Base-by-base conservation (phyloP, 2,113 vertebrate genomes). In the Epinephelus lanceolatus region DNA sequence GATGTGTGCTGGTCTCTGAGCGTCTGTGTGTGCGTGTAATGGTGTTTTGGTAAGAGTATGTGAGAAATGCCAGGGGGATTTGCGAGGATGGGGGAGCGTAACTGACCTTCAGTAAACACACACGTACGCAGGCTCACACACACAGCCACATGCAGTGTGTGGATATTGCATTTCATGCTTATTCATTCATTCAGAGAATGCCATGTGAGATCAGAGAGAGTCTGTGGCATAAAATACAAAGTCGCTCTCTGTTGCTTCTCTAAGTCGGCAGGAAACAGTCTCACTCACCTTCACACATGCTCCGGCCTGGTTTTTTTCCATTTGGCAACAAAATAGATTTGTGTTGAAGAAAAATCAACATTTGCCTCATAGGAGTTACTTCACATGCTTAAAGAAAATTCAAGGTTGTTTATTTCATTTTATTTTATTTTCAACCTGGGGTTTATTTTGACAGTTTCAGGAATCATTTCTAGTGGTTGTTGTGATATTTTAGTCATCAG, bases 21-120 rank as follows among this genome's bases (percentile, higher is more conserved):
- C 61, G 67, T 74, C 33, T 78, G 68, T 65, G 70, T 68, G 13
- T 61, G 66, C 9, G 21, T 81, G 75, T 79, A 82, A 81, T 84
- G 75, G 77, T 85, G 65, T 87, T 81, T 83, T 80, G 81, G 68
- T 80, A 25, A 23, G 80, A 62, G 61, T 56, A 23, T 75, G 71
- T 69, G 66, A 71, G 76, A 68, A 78, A 65, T 65, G 78, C 86
- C 59, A 65, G 59, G 42, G 74, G 88, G 81, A 88, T 89, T 88
- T 90, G 68, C 18, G 17, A 37, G 80, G 65, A 77, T 82, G 56
- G 40, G 59, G 68, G 45, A 80, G 79, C 47, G 78, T 67, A 61
- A 90, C 73, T 92, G 91, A 89, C 89, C 85, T 86, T 85, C 77
- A 77, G 70, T 57, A 82, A 71, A 85, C 78, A 80, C 74, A 84